Evolutionary conservation across 2,888 invertebrate species (phyloP), one percentile per base, ranked within the genome.

Genomic region (Serripes groenlandicus): DNA sequence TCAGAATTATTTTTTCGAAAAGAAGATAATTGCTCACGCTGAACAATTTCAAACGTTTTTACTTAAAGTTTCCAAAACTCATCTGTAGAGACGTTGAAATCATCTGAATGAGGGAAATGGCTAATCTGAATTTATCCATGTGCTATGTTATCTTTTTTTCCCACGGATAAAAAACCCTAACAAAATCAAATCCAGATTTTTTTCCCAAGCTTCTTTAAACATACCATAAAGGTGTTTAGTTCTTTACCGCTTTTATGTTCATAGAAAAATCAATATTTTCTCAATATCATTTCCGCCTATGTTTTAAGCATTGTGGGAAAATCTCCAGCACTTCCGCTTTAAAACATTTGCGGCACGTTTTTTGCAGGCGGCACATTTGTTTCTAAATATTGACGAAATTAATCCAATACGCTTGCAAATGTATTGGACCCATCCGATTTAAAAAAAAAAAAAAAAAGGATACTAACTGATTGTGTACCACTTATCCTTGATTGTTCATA

Each of bases 221-320:
- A 66, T 42, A 66, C 66, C 66, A 35, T 35, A 66, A 42, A 66
- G 18, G 23, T 23, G 3, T 42, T 66, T 34, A 42, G 37, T 42
- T 32, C 23, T 26, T 56, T n/a, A 18, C 42, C 42, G 18, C 23
- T 66, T 37, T 66, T 35, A 66, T 42, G 28, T 32, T 42, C 35
- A 26, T 66, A 28, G 42, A 42, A 66, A 66, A 66, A 42, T 42
- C 37, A 66, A 42, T 42, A 42, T 66, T 42, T 42, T n/a, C 9
- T 42, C 35, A 21, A n/a, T 66, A 66, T 23, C 66, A 42, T 66
- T 66, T 66, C 66, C 66, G 66, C 28, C 42, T 30, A 5, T 42
- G 9, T 23, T n/a, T 66, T 66, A 37, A 66, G 66, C 15, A 66
- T 66, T 66, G 66, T 66, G 66, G 42, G 42, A 66, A 66, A 66